phyloP scores from a whole-genome alignment of 2,797 vertebrate species.

The Sebastes iracundus region DNA sequence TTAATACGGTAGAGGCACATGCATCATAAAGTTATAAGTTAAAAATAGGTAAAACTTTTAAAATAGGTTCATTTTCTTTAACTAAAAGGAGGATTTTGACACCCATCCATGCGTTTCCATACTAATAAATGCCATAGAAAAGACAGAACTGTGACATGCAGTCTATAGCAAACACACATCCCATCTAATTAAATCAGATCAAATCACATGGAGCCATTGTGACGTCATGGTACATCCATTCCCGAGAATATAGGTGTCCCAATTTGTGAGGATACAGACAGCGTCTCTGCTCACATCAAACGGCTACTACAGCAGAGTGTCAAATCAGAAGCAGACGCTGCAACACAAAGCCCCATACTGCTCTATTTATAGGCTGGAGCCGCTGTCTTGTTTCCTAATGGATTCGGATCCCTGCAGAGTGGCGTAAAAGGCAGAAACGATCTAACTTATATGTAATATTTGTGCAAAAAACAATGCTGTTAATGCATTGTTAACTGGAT shows the following conservation, averaged over 20 bases:
- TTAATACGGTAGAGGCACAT: too few relatives aligned
- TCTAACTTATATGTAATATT: not conserved
- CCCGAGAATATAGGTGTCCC: constrained; percentile 32
- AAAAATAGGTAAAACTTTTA: not conserved
- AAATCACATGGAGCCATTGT: constrained; percentile 32
- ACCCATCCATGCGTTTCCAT: not conserved
- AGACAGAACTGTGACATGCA: not conserved
- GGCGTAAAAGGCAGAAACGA: constrained; percentile 3
- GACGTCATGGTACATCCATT: constrained; percentile 26
- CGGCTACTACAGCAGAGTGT: constrained; percentile 16
- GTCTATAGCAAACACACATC: constrained; percentile 11
- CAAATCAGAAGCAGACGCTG: constrained; percentile 51
- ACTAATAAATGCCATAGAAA: not conserved
- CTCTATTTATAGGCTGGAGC: constrained; percentile 57
- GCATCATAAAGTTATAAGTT: not conserved
- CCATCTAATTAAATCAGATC: constrained; percentile 48
- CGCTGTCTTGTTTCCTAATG: constrained; percentile 34
- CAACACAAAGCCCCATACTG: constrained; percentile 37
- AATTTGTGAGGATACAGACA: constrained; percentile 44
- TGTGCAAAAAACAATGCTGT: not conserved
- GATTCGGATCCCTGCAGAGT: constrained; percentile 19
- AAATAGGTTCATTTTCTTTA: not conserved
- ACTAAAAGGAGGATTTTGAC: not conserved
- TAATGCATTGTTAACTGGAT: not conserved
- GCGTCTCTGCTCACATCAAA: constrained; percentile 47